Evolutionary conservation across 1,140 invertebrate genomes (phyloP).

Genomic region (Lepidurus couesii): DNA sequence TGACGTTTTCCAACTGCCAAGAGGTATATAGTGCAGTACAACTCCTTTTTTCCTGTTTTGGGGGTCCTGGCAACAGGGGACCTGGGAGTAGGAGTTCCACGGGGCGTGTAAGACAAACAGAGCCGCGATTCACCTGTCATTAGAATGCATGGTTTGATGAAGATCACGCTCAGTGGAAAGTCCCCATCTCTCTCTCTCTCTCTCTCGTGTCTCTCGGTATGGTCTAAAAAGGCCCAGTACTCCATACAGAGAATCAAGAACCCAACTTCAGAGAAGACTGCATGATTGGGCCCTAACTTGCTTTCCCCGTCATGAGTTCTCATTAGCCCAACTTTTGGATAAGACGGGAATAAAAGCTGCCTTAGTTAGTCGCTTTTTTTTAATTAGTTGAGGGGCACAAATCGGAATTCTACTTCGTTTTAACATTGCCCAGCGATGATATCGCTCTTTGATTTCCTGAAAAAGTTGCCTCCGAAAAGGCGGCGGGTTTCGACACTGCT

Average conservation of each 20-base stretch:
- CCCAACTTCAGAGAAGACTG: conserved; percentile 21
- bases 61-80: conserved; percentile 4
- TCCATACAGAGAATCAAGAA: conserved; percentile 1
- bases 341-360: not conserved
- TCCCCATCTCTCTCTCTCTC: not conserved
- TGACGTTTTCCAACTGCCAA: too few relatives aligned
- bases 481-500: too few relatives aligned
- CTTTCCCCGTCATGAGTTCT: conserved; percentile 21
- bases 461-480: not conserved
- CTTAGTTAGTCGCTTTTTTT: not conserved
- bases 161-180: conserved; percentile 5
- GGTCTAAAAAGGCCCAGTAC: conserved; percentile 6
- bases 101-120: conserved; percentile 15
- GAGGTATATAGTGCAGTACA: too few relatives aligned
- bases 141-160: conserved; percentile 18
- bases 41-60: not conserved
- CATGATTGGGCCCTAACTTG: conserved; percentile 21
- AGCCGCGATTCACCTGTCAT: conserved; percentile 14
- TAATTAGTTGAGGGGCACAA: not conserved
- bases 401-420: not conserved
- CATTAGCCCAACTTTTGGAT: conserved; percentile 19
- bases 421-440: not conserved
- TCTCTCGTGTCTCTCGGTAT: not conserved
- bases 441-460: not conserved
- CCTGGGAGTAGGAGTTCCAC: not conserved